Evolutionary conservation across 2,113 vertebrate species (phyloP).

Genomic region (Coptodon bakossiorum): DNA sequence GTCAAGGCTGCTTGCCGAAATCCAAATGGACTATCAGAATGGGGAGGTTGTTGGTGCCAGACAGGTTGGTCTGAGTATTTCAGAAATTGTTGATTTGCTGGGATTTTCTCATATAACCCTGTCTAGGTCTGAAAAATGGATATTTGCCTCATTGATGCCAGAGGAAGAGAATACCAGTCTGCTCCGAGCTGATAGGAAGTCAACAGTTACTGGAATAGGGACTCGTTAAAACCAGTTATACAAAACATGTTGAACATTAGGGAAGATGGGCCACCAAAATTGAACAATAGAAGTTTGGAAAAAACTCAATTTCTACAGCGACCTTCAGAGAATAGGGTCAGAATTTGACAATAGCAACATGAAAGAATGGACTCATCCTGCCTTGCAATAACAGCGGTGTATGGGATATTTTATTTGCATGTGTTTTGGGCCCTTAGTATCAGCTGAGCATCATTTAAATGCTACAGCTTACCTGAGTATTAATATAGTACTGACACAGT

Average conservation of each 20-base stretch:
- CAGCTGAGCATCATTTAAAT: background rate
- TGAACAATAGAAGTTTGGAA: background rate
- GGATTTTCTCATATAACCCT: background rate
- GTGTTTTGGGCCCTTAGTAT: background rate
- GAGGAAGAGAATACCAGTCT: background rate
- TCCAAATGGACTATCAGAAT: background rate
- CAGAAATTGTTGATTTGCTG: background rate
- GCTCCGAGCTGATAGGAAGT: background rate
- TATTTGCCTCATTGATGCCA: rapidly evolving
- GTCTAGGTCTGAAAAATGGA: rapidly evolving
- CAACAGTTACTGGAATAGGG: background rate
- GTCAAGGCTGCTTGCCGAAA: background rate
- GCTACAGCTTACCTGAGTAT: background rate
- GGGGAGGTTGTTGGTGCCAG: background rate
- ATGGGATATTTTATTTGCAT: background rate
- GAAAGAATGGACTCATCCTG: background rate
- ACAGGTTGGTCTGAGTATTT: background rate
- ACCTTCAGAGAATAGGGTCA: rapidly evolving
- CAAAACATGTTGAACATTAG: background rate
- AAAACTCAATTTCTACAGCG: background rate
- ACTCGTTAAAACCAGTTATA: rapidly evolving
- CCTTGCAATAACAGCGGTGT: rapidly evolving
- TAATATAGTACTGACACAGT: background rate
- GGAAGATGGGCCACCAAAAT: background rate
- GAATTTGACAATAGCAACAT: rapidly evolving